Percentiles rank a stretch among this genome's conserved stretches.
phyloP scores from a whole-genome alignment of 1,140 invertebrate species.

The Pseudomyrmex sp. region DNA sequence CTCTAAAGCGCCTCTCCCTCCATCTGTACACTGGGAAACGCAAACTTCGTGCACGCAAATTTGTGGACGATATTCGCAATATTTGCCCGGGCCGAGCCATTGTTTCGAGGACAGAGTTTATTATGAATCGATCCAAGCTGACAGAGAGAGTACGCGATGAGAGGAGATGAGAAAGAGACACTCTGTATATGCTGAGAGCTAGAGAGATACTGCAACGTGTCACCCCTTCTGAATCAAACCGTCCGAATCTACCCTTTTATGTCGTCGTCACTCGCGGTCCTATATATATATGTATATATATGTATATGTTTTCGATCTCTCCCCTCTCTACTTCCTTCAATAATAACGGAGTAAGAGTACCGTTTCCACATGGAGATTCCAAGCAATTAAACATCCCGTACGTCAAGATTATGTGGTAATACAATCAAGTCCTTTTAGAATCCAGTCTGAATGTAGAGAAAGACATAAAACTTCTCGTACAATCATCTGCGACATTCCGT shows the following conservation, averaged over 20 bases:
- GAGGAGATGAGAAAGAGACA: slow-evolving; percentile 61
- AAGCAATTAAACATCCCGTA: slow-evolving; percentile 26
- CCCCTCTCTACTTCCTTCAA: slow-evolving; percentile 57
- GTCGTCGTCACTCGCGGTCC: slow-evolving; percentile 57
- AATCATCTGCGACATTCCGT: background rate
- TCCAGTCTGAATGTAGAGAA: background rate
- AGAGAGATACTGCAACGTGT: slow-evolving; percentile 80
- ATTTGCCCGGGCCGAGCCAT: slow-evolving; percentile 81
- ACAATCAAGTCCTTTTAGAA: slow-evolving; percentile 5
- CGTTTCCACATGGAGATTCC: slow-evolving; percentile 24
- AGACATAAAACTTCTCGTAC: slow-evolving; percentile 4
- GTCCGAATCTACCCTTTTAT: slow-evolving; percentile 76
- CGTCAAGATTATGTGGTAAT: background rate
- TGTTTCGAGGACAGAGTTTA: slow-evolving; percentile 82
- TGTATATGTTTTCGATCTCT: slow-evolving; percentile 56
- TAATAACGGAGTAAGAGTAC: slow-evolving; percentile 31
- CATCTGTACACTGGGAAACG: slow-evolving; percentile 72
- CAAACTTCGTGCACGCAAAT: slow-evolving; percentile 82
- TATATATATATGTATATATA: background rate
- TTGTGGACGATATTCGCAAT: slow-evolving; percentile 82
- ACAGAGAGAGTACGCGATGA: slow-evolving; percentile 74
- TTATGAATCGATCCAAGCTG: slow-evolving; percentile 82
- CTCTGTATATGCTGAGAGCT: slow-evolving; percentile 51
- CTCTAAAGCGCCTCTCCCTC: slow-evolving; percentile 49
- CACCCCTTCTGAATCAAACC: slow-evolving; percentile 80